Conservation (phyloP, 2,888 invertebrate genomes). For the Listrodromus nycthemerus region DNA sequence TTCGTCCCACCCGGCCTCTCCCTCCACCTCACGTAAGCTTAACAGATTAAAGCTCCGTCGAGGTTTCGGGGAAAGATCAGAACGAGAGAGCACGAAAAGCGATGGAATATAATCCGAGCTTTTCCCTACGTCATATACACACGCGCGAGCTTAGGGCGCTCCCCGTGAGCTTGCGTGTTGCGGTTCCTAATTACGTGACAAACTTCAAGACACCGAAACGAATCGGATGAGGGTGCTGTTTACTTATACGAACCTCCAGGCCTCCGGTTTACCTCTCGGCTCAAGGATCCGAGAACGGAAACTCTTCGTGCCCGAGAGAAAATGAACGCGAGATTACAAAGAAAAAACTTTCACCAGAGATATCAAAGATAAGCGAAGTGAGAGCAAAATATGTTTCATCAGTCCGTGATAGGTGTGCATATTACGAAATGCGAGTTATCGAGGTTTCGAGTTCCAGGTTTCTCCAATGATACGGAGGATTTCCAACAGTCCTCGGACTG, state of each 20-base stretch:
- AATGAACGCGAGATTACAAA: slow-evolving; percentile 9
- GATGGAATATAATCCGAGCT: slow-evolving; percentile 72
- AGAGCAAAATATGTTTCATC: not conserved
- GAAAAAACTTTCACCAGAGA: not conserved
- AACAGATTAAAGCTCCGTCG: slow-evolving; percentile 76
- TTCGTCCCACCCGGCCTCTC: not conserved
- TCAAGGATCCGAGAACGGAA: slow-evolving; percentile 24
- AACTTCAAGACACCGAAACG: slow-evolving; percentile 70
- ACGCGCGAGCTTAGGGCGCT: not conserved
- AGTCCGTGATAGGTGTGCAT: slow-evolving; percentile 24
- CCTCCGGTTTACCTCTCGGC: slow-evolving; percentile 4
- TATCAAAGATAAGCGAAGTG: not conserved
- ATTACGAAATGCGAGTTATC: slow-evolving; percentile 57
- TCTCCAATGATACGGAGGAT: slow-evolving; percentile 34
- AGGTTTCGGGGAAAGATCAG: slow-evolving; percentile 67
- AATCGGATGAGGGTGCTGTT: slow-evolving; percentile 67
- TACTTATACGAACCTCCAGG: not conserved
- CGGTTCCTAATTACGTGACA: slow-evolving; percentile 74
- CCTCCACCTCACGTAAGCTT: too few species aligned
- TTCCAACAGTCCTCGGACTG: slow-evolving; percentile 46
- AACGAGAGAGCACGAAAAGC: slow-evolving; percentile 54
- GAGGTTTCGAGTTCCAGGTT: slow-evolving; percentile 45
- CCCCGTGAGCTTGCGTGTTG: slow-evolving; percentile 60
- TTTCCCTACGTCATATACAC: slow-evolving; percentile 19
- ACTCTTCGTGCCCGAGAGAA: slow-evolving; percentile 15